These are phyloP conservation scores for Diglossa cyanea DNA, from an alignment of 2,797 vertebrate species.

Conservation along the genomic window DNA sequence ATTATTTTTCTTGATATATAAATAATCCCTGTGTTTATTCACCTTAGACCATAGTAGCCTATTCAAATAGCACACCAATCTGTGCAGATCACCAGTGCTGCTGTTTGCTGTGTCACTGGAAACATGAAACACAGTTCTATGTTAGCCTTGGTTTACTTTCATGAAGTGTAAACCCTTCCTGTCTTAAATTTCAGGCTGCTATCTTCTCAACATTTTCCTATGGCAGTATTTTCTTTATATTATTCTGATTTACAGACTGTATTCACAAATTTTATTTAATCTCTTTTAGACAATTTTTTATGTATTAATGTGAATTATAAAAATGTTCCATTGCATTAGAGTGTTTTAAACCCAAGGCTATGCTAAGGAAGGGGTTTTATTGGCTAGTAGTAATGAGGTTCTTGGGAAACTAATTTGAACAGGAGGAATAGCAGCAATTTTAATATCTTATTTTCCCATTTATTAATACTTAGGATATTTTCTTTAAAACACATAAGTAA, in stretches of 20 bases:
- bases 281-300: background rate
- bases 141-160: background rate
- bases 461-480: background rate
- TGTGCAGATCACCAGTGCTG: background rate
- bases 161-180: background rate
- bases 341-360: background rate
- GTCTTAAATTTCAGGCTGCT: background rate
- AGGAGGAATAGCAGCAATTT: background rate
- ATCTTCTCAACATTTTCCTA: background rate
- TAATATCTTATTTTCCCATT: background rate
- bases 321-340: background rate
- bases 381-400: background rate
- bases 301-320: background rate
- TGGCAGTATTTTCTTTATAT: background rate
- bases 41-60: background rate
- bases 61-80: background rate
- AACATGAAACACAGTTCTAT: accelerated
- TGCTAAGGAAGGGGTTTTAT: background rate
- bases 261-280: background rate
- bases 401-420: background rate
- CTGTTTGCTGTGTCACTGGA: background rate
- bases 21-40: background rate
- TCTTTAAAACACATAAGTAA: conserved; percentile 33
- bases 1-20: background rate
- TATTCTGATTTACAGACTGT: background rate